Evolutionary conservation across 2,888 invertebrate genomes (phyloP).

Genomic region (Tetragonisca angustula): DNA sequence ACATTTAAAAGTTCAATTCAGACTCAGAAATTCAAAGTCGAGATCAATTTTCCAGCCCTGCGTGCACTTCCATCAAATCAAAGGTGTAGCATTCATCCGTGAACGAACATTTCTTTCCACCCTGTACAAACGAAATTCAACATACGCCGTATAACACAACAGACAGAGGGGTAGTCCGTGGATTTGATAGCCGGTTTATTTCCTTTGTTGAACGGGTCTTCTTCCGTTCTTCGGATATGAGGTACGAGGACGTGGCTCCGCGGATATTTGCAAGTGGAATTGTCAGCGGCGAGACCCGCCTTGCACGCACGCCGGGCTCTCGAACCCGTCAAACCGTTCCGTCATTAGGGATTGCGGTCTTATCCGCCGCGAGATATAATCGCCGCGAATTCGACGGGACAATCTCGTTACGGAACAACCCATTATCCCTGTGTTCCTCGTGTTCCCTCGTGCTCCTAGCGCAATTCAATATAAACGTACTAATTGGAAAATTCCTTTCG

Average conservation of each 20-base stretch:
- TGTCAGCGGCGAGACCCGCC: slow-evolving; percentile 50
- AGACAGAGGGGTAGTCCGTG: too few relatives aligned
- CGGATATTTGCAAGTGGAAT: slow-evolving; percentile 58
- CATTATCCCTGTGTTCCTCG: slow-evolving; percentile 74
- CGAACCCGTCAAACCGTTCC: slow-evolving; percentile 59
- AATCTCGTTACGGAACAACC: slow-evolving; percentile 72
- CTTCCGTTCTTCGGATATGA: neutral
- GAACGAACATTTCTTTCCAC: too few relatives aligned
- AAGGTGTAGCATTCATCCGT: too few relatives aligned
- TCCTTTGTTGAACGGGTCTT: neutral
- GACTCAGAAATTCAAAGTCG: too few relatives aligned
- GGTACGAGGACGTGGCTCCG: slow-evolving; percentile 32
- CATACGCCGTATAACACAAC: too few relatives aligned
- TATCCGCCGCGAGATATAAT: slow-evolving; percentile 66
- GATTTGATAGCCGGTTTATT: neutral
- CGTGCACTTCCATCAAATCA: too few relatives aligned
- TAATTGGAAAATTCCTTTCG: slow-evolving; percentile 77
- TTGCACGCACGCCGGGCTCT: slow-evolving; percentile 42
- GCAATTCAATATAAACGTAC: slow-evolving; percentile 78
- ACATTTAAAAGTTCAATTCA: too few relatives aligned
- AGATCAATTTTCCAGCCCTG: too few relatives aligned
- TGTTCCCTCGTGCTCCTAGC: slow-evolving; percentile 69
- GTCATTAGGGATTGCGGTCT: slow-evolving; percentile 67
- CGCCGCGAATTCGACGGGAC: slow-evolving; percentile 69
- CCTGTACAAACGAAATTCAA: too few relatives aligned